Percentiles rank a stretch among this genome's conserved stretches.
These are phyloP conservation scores for Electrona antarctica DNA, from an alignment of 2,113 vertebrate genomes.

Conservation along the genomic window DNA sequence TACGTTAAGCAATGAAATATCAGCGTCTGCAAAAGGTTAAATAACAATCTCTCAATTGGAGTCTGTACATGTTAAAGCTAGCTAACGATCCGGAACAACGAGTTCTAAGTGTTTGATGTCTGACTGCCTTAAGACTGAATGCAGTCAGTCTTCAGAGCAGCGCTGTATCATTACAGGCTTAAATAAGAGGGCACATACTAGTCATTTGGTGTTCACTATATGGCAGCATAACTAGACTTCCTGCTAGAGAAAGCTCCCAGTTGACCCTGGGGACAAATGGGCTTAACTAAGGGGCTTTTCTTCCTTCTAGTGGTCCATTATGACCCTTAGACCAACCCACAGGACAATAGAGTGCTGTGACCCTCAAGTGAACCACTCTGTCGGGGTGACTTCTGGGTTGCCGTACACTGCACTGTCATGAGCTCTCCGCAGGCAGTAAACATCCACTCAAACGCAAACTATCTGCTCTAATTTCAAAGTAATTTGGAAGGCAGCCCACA, in stretches of 20 bases:
- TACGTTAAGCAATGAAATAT: neutral
- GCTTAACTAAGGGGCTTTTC: conserved; percentile 61
- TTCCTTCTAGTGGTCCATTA: conserved; percentile 54
- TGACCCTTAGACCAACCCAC: conserved; percentile 17
- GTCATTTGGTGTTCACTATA: conserved; percentile 46
- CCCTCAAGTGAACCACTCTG: conserved; percentile 54
- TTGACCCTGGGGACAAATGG: conserved; percentile 36
- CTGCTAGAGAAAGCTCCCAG: conserved; percentile 52
- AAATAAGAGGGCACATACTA: conserved; percentile 54
- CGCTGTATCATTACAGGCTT: conserved; percentile 54
- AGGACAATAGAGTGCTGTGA: conserved; percentile 58
- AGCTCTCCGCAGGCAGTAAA: conserved; percentile 32
- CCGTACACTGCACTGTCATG: conserved; percentile 43
- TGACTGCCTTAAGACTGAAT: conserved; percentile 27
- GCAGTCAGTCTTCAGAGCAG: conserved; percentile 5
- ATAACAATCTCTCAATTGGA: conserved; percentile 17
- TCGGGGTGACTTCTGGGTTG: conserved; percentile 41
- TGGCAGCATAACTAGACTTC: conserved; percentile 41
- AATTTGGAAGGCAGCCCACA: conserved; percentile 40
- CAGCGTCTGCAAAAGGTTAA: conserved; percentile 4
- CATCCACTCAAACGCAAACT: conserved; percentile 36
- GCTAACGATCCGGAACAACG: conserved; percentile 24
- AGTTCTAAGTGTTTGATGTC: conserved; percentile 39
- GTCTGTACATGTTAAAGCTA: conserved; percentile 5
- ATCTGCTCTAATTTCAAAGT: conserved; percentile 31